A percentile compares a stretch with the other conserved stretches of the same genome.
Evolutionary conservation across 2,113 vertebrate species (phyloP).

Genomic region (Emydocephalus ijimae): DNA sequence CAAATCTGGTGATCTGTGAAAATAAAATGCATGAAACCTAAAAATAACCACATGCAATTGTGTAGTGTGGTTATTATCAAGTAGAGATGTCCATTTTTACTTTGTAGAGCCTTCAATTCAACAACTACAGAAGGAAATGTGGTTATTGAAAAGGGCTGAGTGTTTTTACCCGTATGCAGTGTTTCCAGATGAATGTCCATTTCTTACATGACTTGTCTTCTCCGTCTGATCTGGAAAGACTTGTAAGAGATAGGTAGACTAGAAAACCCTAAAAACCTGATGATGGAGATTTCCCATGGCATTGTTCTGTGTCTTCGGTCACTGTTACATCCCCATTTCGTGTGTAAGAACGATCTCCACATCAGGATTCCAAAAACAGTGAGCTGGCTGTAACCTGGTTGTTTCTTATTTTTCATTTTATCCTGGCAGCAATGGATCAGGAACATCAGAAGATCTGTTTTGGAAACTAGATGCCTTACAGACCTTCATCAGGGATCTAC

Average conservation of each 20-base stretch:
- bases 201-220: slow-evolving; percentile 64
- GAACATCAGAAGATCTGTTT: slow-evolving; percentile 96
- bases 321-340: slow-evolving; percentile 66
- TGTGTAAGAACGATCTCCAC: slow-evolving; percentile 68
- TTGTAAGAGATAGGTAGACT: slow-evolving; percentile 66
- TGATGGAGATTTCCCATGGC: slow-evolving; percentile 69
- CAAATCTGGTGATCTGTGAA: slow-evolving; percentile 46
- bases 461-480: slow-evolving; percentile 98
- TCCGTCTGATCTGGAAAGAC: slow-evolving; percentile 69
- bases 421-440: slow-evolving; percentile 90
- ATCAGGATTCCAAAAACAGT: slow-evolving; percentile 54
- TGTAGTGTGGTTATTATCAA: slow-evolving; percentile 74
- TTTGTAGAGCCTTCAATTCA: slow-evolving; percentile 75
- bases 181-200: slow-evolving; percentile 66
- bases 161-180: slow-evolving; percentile 78
- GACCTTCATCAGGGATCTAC: slow-evolving; percentile 95
- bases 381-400: slow-evolving; percentile 47
- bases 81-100: slow-evolving; percentile 71
- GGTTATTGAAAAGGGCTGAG: slow-evolving; percentile 86
- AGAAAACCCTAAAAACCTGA: slow-evolving; percentile 75
- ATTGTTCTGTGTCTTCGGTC: slow-evolving; percentile 75
- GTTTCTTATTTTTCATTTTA: slow-evolving; percentile 59
- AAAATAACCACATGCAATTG: slow-evolving; percentile 74
- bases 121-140: slow-evolving; percentile 84
- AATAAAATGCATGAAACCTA: slow-evolving; percentile 85